Conservation (phyloP, 2,888 invertebrate species). For the Melangyna quadrimaculata region DNA sequence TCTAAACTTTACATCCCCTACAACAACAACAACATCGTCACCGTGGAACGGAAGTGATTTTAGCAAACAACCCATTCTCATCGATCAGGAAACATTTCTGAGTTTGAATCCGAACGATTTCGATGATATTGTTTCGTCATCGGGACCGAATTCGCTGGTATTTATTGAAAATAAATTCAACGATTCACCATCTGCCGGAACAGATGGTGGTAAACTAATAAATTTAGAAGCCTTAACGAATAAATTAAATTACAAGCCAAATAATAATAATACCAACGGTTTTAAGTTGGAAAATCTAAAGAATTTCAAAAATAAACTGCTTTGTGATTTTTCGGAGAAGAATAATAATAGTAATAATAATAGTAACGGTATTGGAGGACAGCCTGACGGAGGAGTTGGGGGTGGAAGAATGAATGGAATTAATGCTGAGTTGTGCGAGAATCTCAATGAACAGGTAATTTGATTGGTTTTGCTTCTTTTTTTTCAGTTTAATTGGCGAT, state of each 20-base stretch:
- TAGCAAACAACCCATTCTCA: conserved; percentile 78
- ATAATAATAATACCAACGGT: conserved; percentile 80
- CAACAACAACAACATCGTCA: not conserved
- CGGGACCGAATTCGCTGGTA: conserved; percentile 78
- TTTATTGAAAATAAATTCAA: conserved; percentile 80
- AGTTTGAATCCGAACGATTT: conserved; percentile 81
- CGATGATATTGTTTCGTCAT: conserved; percentile 76
- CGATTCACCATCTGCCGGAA: conserved; percentile 29
- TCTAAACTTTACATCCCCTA: conserved; percentile 76
- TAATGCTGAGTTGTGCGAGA: conserved; percentile 80
- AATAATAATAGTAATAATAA: conserved; percentile 21
- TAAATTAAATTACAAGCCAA: conserved; percentile 78
- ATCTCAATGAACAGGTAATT: conserved; percentile 81
- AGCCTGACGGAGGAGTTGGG: conserved; percentile 28
- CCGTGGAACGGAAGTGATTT: conserved; percentile 70
- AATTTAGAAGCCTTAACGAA: conserved; percentile 79
- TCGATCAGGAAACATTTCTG: conserved; percentile 81
- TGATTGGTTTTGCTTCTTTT: not conserved
- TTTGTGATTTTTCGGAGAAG: conserved; percentile 79
- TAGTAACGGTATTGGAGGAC: conserved; percentile 20
- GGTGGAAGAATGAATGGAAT: conserved; percentile 79
- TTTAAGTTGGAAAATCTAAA: conserved; percentile 80
- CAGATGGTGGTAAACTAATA: conserved; percentile 75
- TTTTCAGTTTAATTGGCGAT: not conserved
- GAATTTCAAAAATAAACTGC: conserved; percentile 80